Conservation (phyloP, 2,797 vertebrate genomes). For the Salarias fasciatus region DNA sequence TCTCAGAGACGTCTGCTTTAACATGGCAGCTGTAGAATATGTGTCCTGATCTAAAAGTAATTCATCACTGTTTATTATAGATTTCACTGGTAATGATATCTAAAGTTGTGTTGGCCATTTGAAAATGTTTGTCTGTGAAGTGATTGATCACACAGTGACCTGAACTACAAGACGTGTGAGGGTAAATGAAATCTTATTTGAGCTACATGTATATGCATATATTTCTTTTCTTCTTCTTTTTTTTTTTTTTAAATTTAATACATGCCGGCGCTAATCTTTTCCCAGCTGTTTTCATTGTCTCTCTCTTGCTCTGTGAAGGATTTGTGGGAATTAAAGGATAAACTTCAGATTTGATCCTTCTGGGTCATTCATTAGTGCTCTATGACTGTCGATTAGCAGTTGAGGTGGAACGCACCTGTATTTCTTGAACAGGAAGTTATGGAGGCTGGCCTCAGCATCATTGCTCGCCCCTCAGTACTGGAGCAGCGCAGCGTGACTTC, state of each 20-base stretch:
- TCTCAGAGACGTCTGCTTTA: background rate
- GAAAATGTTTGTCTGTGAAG: background rate
- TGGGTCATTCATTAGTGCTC: constrained; percentile 29
- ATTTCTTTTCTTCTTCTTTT: background rate
- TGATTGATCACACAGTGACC: too few relatives aligned
- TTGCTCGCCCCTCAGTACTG: constrained; percentile 1
- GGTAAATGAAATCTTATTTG: background rate
- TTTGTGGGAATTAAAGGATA: constrained; percentile 19
- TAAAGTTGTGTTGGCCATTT: background rate
- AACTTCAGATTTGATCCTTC: background rate
- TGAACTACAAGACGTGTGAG: background rate
- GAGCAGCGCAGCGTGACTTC: constrained; percentile 7
- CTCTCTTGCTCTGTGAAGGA: constrained; percentile 2
- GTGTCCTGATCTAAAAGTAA: constrained; percentile 24
- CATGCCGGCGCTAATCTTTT: background rate
- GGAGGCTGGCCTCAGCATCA: constrained; percentile 14
- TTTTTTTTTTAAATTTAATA: background rate
- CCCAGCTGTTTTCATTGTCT: background rate
- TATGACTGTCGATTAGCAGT: constrained; percentile 16
- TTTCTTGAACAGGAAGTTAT: constrained; percentile 2
- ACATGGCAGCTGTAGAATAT: constrained; percentile 9
- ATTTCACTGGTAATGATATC: background rate
- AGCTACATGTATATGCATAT: background rate
- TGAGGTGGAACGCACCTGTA: constrained; percentile 12
- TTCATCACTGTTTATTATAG: constrained; percentile 2